These are phyloP conservation scores for Drosophila nigromelanica DNA, from an alignment of 1,140 invertebrate genomes.

Conservation along the genomic window DNA sequence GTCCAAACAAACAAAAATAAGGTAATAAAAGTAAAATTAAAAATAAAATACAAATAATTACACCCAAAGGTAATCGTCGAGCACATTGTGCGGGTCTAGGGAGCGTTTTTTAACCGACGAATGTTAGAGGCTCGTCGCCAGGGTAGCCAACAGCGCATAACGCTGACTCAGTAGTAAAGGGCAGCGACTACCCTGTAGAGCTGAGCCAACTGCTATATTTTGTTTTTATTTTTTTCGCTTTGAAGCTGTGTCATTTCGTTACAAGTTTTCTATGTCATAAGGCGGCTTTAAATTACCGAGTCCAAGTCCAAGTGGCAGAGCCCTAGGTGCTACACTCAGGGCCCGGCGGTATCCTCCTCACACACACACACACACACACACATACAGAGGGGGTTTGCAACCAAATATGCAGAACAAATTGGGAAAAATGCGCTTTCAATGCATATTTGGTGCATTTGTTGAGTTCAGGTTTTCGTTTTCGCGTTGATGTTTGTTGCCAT, in stretches of 20 bases:
- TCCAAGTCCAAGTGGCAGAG: conserved; percentile 1
- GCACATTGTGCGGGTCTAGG: conserved; percentile 41
- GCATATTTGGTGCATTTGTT: conserved; percentile 65
- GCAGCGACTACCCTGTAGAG: conserved; percentile 50
- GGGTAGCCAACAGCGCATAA: conserved; percentile 17
- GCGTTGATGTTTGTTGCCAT: conserved; percentile 4
- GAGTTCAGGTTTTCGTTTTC: conserved; percentile 12
- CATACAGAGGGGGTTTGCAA: conserved; percentile 47
- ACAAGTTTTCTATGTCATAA: conserved; percentile 66
- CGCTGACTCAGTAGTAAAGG: neutral
- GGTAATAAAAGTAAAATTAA: neutral
- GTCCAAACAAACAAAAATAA: neutral
- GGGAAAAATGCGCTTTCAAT: conserved; percentile 70
- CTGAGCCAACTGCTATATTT: conserved; percentile 11
- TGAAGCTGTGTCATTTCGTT: conserved; percentile 51
- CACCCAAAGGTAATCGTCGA: neutral
- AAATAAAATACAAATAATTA: neutral
- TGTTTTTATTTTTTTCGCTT: conserved; percentile 5
- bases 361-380: conserved; percentile 35
- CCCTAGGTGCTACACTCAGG: conserved; percentile 18
- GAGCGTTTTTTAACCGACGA: neutral
- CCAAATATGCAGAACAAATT: conserved; percentile 72
- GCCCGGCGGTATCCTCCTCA: conserved; percentile 48
- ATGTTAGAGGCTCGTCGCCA: conserved; percentile 34
- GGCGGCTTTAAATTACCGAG: conserved; percentile 58